A percentile compares a stretch with the other conserved stretches of the same genome.
These are phyloP conservation scores for Caerostris extrusa DNA, from an alignment of 1,140 invertebrate species.

Conservation along the genomic window DNA sequence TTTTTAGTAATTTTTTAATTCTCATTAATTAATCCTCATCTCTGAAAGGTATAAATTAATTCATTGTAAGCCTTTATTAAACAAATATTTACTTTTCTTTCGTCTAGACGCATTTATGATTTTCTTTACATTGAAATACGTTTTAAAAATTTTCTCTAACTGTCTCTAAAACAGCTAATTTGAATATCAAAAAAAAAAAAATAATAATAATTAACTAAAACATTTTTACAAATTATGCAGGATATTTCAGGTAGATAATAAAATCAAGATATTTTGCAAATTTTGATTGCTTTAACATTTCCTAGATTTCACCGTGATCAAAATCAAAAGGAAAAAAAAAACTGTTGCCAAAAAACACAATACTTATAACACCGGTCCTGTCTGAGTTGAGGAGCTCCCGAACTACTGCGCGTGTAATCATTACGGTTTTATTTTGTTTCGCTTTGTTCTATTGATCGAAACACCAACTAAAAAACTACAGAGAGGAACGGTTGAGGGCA, in stretches of 20 bases:
- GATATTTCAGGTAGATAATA: not conserved
- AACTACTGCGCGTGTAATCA: not conserved
- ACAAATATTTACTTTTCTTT: too few relatives aligned
- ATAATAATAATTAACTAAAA: too few relatives aligned
- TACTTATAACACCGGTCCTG: not conserved
- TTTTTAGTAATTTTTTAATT: too few relatives aligned
- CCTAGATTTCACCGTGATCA: not conserved
- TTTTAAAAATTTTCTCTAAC: too few relatives aligned
- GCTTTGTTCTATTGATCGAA: constrained; percentile 35
- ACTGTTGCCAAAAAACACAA: not conserved
- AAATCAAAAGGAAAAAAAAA: not conserved
- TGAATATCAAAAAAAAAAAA: too few relatives aligned
- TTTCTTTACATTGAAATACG: too few relatives aligned
- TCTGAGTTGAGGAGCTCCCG: not conserved
- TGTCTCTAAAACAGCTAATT: too few relatives aligned
- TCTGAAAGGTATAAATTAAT: too few relatives aligned
- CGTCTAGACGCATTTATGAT: too few relatives aligned
- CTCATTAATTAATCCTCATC: too few relatives aligned
- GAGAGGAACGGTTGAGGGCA: not conserved
- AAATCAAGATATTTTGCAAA: not conserved
- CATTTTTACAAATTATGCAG: too few relatives aligned
- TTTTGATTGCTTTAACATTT: constrained; percentile 3
- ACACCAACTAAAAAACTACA: not conserved
- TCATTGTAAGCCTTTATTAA: too few relatives aligned
- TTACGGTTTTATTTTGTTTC: not conserved